Percentiles rank a stretch among this genome's conserved stretches.
Evolutionary conservation across 1,140 invertebrate species (phyloP).

Genomic region (Lasioglossum albipes): DNA sequence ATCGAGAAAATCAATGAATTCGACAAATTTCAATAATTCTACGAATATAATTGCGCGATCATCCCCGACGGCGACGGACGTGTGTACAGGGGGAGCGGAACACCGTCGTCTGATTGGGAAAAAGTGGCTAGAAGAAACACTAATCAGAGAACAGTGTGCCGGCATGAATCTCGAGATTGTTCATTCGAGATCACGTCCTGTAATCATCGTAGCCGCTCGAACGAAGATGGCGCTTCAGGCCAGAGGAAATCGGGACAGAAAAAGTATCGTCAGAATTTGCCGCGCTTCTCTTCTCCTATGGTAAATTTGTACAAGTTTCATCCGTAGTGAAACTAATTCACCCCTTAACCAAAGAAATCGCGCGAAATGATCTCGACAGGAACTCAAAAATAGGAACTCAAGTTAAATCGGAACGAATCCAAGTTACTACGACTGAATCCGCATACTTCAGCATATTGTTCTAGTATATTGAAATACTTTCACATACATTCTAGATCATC

Average conservation of each 20-base stretch:
- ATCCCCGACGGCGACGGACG: slow-evolving; percentile 10
- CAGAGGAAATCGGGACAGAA: slow-evolving; percentile 34
- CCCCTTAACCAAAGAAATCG: not conserved
- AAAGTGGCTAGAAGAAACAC: slow-evolving; percentile 55
- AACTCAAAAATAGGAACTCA: slow-evolving; percentile 6
- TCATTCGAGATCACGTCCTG: not conserved
- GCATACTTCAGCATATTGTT: not conserved
- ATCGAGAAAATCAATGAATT: not conserved
- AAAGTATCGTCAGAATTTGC: not conserved
- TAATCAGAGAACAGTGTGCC: slow-evolving; percentile 25
- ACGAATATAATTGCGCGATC: slow-evolving; percentile 29
- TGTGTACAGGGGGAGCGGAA: not conserved
- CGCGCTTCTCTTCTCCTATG: no score
- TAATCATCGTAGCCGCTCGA: not conserved
- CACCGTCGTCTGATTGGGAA: slow-evolving; percentile 42
- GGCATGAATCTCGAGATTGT: not conserved
- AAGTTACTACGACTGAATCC: not conserved
- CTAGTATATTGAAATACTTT: not conserved
- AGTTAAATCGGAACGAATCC: not conserved
- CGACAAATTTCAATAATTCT: slow-evolving; percentile 19
- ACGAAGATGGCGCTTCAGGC: slow-evolving; percentile 23
- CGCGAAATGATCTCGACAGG: not conserved
- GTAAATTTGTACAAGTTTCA: slow-evolving; percentile 5
- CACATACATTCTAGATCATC: not conserved
- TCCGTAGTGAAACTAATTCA: no score